Evolutionary conservation across 2,113 vertebrate species (phyloP), one percentile per base, ranked within the genome.

Genomic region (Nothocercus nigrocapillus): DNA sequence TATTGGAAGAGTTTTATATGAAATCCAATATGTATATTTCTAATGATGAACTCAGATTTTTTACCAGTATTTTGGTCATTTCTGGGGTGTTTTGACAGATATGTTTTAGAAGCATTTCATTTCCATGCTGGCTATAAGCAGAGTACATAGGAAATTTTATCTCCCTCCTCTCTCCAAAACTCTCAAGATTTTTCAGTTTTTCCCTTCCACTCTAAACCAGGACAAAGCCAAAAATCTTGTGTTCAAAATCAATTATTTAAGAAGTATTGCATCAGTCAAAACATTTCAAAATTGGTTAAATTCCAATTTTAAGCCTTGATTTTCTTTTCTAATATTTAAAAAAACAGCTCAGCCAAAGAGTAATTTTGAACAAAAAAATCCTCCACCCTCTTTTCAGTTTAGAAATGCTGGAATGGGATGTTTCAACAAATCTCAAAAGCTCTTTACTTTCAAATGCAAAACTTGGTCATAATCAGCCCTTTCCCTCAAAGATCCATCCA

Each of bases 261-360:
- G 59, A 93, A 89, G 11, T 40, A 92, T 87, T 76, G 70, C 68
- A 89, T 89, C 2, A 2, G 74, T 69, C 1, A 2, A 94, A 97
- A 91, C 4, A 73, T 82, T 96, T 95, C 1, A 5, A 59, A 94
- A 49, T 82, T 92, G 91, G 44, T 85, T 82, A 67, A 63, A 44
- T 20, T 94, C 91, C 86, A 96, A 58, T 89, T 80, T 91, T 91
- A 87, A 92, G 90, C 32, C 67, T 91, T 95, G 69, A 15, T 38
- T 88, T 91, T 94, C 95, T 79, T 73, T 87, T 68, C 72, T 49
- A 49, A 49, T 49, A 49, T 49, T 82, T 76, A 85, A 84, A 77
- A 87, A 92, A 93, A 0, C 58, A 89, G 6, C 82, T 85, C 34
- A 89, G 22, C 30, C 63, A 77, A 45, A 58, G 40, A 82, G 49